Evolutionary conservation across 2,797 vertebrate genomes (phyloP).

Genomic region (Sphaeramia orbicularis): DNA sequence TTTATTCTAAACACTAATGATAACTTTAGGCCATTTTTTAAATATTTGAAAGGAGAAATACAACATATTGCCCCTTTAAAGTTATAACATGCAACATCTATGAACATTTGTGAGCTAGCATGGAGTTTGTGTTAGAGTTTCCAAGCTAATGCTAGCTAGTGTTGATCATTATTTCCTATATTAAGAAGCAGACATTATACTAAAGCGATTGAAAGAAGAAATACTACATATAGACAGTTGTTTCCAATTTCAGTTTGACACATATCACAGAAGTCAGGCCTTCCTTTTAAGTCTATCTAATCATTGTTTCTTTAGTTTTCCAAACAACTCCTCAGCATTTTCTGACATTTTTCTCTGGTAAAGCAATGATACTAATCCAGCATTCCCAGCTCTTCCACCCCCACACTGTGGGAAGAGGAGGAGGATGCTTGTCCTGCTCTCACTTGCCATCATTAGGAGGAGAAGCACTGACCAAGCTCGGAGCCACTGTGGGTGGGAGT

Average conservation of each 20-base stretch:
- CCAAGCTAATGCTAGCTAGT: too few relatives aligned
- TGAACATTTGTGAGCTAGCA: too few relatives aligned
- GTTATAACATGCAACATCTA: too few relatives aligned
- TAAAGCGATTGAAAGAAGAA: too few relatives aligned
- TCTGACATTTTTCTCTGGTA: conserved; percentile 3
- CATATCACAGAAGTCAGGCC: background rate
- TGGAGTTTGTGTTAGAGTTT: too few relatives aligned
- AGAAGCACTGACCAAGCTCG: conserved; percentile 52
- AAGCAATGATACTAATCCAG: conserved; percentile 13
- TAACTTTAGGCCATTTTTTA: too few relatives aligned
- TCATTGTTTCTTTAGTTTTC: background rate
- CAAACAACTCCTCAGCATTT: conserved; percentile 10
- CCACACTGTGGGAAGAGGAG: conserved; percentile 39
- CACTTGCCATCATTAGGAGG: conserved; percentile 64
- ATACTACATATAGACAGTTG: too few relatives aligned
- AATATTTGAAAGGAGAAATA: too few relatives aligned
- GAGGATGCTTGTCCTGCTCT: conserved; percentile 44
- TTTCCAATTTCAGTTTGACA: background rate
- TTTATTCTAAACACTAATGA: too few relatives aligned
- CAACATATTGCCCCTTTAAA: too few relatives aligned
- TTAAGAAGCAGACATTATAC: too few relatives aligned
- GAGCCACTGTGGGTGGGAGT: conserved; percentile 54
- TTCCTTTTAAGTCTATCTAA: background rate
- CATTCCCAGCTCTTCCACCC: conserved; percentile 54
- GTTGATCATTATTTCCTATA: too few relatives aligned